Percentiles rank a stretch among this genome's conserved stretches.
These are phyloP conservation scores for Fistularia tabacaria DNA, from an alignment of 2,797 vertebrate species.

Conservation along the genomic window DNA sequence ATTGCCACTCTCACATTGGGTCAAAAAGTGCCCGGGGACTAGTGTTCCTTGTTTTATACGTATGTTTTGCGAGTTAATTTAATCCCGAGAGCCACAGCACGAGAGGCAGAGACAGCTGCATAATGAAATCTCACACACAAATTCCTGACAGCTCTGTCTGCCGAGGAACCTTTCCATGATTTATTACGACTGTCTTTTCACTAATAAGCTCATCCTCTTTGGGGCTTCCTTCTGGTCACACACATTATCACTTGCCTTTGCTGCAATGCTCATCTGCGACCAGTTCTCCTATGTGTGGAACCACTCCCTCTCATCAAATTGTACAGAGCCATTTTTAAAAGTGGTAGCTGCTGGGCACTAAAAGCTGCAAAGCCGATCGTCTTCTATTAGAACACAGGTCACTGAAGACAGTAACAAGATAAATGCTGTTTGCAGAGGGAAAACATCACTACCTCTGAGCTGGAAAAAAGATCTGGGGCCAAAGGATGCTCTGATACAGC, in stretches of 20 bases:
- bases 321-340: conserved; percentile 49
- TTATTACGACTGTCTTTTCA: conserved; percentile 16
- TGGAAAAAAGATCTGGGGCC: neutral
- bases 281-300: neutral
- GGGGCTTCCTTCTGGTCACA: conserved; percentile 14
- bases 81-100: conserved; percentile 47
- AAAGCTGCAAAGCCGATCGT: conserved; percentile 37
- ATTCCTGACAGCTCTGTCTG: conserved; percentile 45
- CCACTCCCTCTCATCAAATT: conserved; percentile 20
- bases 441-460: conserved; percentile 2
- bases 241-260: conserved; percentile 4
- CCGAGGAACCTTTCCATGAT: conserved; percentile 32
- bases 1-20: too few relatives aligned
- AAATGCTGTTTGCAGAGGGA: conserved; percentile 9
- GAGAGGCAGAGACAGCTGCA: conserved; percentile 44
- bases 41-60: too few relatives aligned
- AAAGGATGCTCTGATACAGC: conserved; percentile 1
- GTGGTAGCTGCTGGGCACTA: conserved; percentile 30
- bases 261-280: neutral
- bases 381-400: conserved; percentile 37
- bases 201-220: conserved; percentile 11
- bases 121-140: conserved; percentile 59
- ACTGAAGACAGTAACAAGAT: conserved; percentile 45
- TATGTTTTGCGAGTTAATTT: conserved; percentile 49
- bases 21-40: too few relatives aligned